Evolutionary conservation across 2,797 vertebrate species (phyloP).

Genomic region (Mus minutoides): DNA sequence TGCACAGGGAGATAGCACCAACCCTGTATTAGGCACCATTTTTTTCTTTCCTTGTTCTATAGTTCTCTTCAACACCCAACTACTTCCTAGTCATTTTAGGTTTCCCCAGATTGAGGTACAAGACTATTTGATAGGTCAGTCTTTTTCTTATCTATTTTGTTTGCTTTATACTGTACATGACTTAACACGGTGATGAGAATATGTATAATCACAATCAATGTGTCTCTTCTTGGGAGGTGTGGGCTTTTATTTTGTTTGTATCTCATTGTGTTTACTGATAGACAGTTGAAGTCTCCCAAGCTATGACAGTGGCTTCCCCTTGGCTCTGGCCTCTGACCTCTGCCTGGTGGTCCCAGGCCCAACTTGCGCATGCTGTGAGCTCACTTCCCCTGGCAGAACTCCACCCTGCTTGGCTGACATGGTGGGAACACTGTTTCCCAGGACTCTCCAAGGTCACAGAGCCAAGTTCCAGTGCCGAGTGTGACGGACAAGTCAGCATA

Average conservation of each 20-base stretch:
- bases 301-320: neutral
- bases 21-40: neutral
- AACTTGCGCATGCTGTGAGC: neutral
- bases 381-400: neutral
- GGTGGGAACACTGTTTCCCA: conserved; percentile 27
- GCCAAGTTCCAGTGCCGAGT: neutral
- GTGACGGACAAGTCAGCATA: neutral
- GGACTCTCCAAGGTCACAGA: neutral
- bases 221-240: neutral
- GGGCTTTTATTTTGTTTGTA: neutral
- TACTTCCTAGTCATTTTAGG: no score
- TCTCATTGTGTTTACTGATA: neutral
- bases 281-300: neutral
- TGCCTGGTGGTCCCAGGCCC: neutral
- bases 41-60: no score
- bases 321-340: neutral
- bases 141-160: conserved; percentile 31
- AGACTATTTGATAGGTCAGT: neutral
- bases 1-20: neutral
- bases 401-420: neutral
- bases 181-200: neutral
- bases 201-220: neutral
- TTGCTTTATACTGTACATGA: neutral
- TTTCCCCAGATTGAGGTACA: neutral
- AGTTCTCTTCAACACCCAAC: neutral